Evolutionary conservation across 2,888 invertebrate species (phyloP).

Genomic region (Eulithis testata): DNA sequence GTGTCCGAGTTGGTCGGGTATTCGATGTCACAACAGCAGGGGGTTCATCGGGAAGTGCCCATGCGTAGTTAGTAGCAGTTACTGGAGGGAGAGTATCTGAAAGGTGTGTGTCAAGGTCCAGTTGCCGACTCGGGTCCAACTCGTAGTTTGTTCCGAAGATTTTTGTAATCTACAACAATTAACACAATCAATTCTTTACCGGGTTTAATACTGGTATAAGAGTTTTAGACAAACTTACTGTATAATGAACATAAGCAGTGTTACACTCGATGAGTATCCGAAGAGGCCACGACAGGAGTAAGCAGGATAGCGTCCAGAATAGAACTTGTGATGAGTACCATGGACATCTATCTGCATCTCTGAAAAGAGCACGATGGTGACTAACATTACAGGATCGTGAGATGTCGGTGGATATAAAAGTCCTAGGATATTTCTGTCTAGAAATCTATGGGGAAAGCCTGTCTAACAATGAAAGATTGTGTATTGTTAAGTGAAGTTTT

Average conservation of each 20-base stretch:
- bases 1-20: conserved; percentile 82
- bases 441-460: no score
- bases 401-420: no score
- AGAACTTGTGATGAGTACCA: conserved; percentile 88
- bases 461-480: no score
- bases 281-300: conserved; percentile 93
- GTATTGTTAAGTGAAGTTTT: no score
- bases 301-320: conserved; percentile 90
- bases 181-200: neutral
- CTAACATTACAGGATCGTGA: neutral
- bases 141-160: conserved; percentile 91
- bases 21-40: conserved; percentile 81
- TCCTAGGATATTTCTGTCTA: no score
- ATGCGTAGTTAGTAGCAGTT: conserved; percentile 70
- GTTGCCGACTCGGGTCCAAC: conserved; percentile 76
- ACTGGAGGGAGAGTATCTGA: conserved; percentile 78
- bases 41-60: conserved; percentile 80
- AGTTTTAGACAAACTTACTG: conserved; percentile 75
- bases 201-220: neutral
- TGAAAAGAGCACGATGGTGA: conserved; percentile 46
- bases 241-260: conserved; percentile 92
- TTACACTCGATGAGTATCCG: conserved; percentile 91
- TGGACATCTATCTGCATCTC: conserved; percentile 81
- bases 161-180: conserved; percentile 87
- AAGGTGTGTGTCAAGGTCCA: conserved; percentile 77